These are phyloP conservation scores for Vicugna pacos DNA, from an alignment of 2,113 vertebrate genomes.

Conservation along the genomic window DNA sequence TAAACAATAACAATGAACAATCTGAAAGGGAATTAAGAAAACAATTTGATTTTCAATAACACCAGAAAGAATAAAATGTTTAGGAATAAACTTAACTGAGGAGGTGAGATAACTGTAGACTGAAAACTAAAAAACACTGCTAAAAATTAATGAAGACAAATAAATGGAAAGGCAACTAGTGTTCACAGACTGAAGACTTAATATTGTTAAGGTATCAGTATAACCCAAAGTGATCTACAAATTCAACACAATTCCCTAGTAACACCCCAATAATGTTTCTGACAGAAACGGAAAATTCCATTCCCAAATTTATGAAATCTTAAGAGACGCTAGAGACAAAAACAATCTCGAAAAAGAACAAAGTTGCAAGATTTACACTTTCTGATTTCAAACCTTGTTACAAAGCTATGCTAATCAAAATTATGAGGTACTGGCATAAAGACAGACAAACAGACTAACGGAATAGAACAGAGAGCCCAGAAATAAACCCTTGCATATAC, in stretches of 20 bases:
- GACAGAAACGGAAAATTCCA: neutral
- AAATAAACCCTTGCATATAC: neutral
- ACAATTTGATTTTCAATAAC: neutral
- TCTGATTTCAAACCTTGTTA: neutral
- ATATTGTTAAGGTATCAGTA: neutral
- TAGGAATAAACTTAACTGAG: neutral
- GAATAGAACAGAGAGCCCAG: neutral
- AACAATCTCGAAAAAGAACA: neutral
- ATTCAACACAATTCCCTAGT: neutral
- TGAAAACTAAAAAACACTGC: neutral
- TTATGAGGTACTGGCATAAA: neutral
- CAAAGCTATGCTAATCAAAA: neutral
- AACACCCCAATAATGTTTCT: neutral
- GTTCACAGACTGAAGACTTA: neutral
- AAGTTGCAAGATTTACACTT: neutral
- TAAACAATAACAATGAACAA: neutral
- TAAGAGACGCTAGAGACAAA: neutral
- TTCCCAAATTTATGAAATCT: neutral
- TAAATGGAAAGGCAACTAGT: neutral
- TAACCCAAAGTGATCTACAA: neutral
- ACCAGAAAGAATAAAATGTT: neutral
- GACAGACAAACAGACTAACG: neutral
- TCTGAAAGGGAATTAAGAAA: neutral
- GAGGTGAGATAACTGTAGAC: neutral
- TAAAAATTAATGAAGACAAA: neutral